Percentiles rank a stretch among this genome's conserved stretches.
Conservation (phyloP, 2,113 vertebrate species). For the Epinephelus cyanopodus region DNA sequence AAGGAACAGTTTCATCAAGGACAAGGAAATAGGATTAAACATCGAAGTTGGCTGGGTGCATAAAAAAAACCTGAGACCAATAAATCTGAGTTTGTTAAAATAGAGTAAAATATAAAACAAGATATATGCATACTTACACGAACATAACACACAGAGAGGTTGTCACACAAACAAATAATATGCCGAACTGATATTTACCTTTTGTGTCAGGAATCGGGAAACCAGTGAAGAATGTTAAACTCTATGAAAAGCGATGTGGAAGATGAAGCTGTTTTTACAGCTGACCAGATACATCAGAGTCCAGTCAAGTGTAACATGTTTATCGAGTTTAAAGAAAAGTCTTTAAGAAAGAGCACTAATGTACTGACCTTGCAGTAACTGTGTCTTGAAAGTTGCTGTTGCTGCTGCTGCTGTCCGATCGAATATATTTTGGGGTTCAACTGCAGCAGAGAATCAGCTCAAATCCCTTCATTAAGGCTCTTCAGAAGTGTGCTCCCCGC, state of each 20-base stretch:
- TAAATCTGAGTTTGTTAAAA: slow-evolving; percentile 1
- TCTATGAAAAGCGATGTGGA: neutral
- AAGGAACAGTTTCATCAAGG: neutral
- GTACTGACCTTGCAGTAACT: slow-evolving; percentile 63
- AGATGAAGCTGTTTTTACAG: slow-evolving; percentile 53
- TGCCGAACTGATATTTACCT: neutral
- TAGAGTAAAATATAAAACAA: neutral
- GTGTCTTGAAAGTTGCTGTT: slow-evolving; percentile 20
- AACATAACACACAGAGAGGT: neutral
- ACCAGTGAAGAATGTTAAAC: neutral
- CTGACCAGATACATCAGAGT: slow-evolving; percentile 27
- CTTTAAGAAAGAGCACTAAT: neutral
- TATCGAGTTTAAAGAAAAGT: neutral
- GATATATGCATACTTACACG: neutral
- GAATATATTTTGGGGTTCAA: slow-evolving; percentile 25
- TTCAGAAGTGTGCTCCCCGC: slow-evolving; percentile 53
- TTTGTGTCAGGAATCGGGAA: neutral
- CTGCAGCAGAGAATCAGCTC: slow-evolving; percentile 37
- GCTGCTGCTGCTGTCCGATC: slow-evolving; percentile 24
- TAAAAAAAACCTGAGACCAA: neutral
- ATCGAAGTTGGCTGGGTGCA: neutral
- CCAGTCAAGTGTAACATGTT: neutral
- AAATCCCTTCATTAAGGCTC: slow-evolving; percentile 65
- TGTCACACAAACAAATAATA: neutral
- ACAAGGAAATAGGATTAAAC: neutral